Evolutionary conservation across 2,797 vertebrate genomes (phyloP).

Genomic region (Amblyopsis hoosieri): DNA sequence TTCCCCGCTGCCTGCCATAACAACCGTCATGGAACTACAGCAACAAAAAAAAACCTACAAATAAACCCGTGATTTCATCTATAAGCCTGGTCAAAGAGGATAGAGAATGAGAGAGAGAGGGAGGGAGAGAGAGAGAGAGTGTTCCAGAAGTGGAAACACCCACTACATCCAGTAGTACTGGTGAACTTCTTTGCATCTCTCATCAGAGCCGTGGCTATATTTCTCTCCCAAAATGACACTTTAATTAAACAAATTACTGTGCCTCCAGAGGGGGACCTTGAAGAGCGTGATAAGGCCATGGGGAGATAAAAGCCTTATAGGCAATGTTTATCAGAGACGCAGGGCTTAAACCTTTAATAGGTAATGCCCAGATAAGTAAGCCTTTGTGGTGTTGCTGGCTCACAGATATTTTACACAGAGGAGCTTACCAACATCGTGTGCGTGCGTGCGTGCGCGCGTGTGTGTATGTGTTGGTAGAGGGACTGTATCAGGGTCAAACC

Average conservation of each 20-base stretch:
- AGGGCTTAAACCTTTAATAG: conserved; percentile 85
- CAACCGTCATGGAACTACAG: conserved; percentile 39
- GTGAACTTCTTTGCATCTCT: conserved; percentile 77
- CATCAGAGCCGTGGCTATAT: conserved; percentile 65
- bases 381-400: conserved; percentile 80
- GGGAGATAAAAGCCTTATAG: conserved; percentile 82
- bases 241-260: conserved; percentile 86
- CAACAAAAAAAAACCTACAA: conserved; percentile 21
- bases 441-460: conserved; percentile 10
- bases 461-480: conserved; percentile 5
- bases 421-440: conserved; percentile 64
- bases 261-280: conserved; percentile 79
- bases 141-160: conserved; percentile 20
- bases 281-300: conserved; percentile 75
- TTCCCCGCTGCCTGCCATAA: conserved; percentile 45
- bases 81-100: conserved; percentile 60
- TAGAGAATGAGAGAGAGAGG: conserved; percentile 17
- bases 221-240: conserved; percentile 83
- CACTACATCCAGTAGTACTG: conserved; percentile 43
- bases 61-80: conserved; percentile 70
- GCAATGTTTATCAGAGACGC: conserved; percentile 81
- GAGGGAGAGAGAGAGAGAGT: conserved; percentile 16
- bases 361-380: conserved; percentile 85
- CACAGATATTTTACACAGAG: conserved; percentile 78
- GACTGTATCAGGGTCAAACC: conserved; percentile 63